Base-by-base conservation (phyloP, 2,888 invertebrate species). In the Drosophila neonasuta region DNA sequence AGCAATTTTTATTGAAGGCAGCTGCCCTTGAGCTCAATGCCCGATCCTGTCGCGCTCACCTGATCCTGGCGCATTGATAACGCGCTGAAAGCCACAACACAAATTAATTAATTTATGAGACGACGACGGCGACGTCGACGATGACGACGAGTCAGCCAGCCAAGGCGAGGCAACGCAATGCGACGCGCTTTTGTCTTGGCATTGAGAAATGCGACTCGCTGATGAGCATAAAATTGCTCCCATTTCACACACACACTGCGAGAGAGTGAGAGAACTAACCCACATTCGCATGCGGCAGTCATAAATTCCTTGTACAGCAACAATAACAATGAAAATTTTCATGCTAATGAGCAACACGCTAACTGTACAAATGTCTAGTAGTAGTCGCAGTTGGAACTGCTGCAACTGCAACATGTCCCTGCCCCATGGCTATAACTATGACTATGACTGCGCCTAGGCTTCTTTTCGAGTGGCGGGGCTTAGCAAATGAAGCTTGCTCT, bases 21-120 rank as follows among this genome's bases (percentile, higher is more conserved):
- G 87, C 86, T 88, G 88, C 81, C 77, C 76, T 75, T 75, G 81
- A 72, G 80, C 13, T 42, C 50, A 41, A 52, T 52, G 50, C 10
- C 41, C 44, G 77, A 66, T 72, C 77, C 77, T 58, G 77, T 52
- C 24, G 39, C 11, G 30, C 20, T 61, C 62, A 44, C 44, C 57
- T 68, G 85, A 88, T 83, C 79, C 71, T 77, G 71, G 63, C 74
- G 63, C 71, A 69, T 61, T 74, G 81, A 77, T 87, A 80, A 73
- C 77, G 77, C 82, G 77, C 77, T 78, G 88, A 83, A 83, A 83
- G 86, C 83, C 83, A 83, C 88, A 89, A 86, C 86, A 77, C 81
- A 89, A 89, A 90, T 90, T 89, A 89, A 89, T 89, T 89, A 89
- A 89, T 89, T 89, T 89, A 89, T 88, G 87, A 83, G 80, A 69